These are phyloP conservation scores for Thaumetopoea pityocampa DNA, from an alignment of 1,140 invertebrate genomes.

Conservation along the genomic window DNA sequence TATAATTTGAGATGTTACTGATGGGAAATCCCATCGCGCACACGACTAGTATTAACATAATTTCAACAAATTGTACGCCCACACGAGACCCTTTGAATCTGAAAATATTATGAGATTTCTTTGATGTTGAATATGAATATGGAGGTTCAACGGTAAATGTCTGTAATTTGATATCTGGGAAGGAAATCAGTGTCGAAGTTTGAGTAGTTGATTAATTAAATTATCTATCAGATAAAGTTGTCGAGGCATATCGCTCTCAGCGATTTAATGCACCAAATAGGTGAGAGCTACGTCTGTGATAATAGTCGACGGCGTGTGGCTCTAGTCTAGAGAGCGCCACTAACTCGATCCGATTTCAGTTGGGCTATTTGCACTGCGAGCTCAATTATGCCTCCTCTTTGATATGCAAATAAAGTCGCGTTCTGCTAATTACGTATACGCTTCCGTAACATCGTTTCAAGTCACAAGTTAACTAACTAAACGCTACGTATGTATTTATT, in stretches of 20 bases:
- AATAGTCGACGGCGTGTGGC: constrained; percentile 26
- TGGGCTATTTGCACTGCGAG: constrained; percentile 65
- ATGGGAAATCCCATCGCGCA: too few species aligned
- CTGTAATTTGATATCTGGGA: constrained; percentile 65
- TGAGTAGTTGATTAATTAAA: constrained; percentile 65
- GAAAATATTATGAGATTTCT: too few species aligned
- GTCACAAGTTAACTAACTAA: constrained; percentile 42
- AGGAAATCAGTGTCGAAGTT: constrained; percentile 59
- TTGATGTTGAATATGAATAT: constrained; percentile 55
- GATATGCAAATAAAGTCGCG: constrained; percentile 70
- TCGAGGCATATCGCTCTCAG: constrained; percentile 27
- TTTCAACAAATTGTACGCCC: too few species aligned
- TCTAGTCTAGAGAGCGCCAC: constrained; percentile 49
- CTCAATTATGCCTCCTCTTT: constrained; percentile 70
- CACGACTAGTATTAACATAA: too few species aligned
- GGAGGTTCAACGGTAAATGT: constrained; percentile 56
- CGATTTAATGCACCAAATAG: constrained; percentile 10
- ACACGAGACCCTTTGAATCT: too few species aligned
- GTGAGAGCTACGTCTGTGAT: constrained; percentile 8
- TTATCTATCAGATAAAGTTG: too few species aligned
- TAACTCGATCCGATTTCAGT: constrained; percentile 68
- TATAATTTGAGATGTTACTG: too few species aligned
- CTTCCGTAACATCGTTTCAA: constrained; percentile 50
- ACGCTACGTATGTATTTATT: constrained; percentile 1
- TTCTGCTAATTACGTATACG: constrained; percentile 67